Conservation (phyloP, 2,113 vertebrate species). For the Salvelinus sp. region DNA sequence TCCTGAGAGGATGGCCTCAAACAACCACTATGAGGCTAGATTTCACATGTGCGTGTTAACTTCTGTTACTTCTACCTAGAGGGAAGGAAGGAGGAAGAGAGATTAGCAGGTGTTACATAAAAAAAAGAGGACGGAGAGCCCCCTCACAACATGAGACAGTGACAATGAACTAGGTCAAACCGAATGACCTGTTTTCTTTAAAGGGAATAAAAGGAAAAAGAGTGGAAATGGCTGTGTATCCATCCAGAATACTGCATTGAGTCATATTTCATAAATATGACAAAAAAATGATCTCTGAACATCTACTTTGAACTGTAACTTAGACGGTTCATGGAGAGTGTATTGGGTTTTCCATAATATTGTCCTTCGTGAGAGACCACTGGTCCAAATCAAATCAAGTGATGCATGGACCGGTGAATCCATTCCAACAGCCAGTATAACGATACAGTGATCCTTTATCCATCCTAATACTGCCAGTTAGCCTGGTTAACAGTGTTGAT, state of each 20-base stretch:
- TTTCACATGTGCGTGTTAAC: constrained; percentile 51
- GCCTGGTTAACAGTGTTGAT: constrained; percentile 1
- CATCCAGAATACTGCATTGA: neutral
- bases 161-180: constrained; percentile 37
- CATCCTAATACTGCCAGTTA: neutral
- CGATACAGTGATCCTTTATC: neutral
- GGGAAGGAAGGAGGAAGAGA: constrained; percentile 10
- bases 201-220: neutral
- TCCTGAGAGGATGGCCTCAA: constrained; percentile 54
- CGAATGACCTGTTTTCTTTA: no score
- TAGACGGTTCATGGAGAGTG: constrained; percentile 40
- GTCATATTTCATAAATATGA: neutral
- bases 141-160: constrained; percentile 34
- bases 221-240: neutral
- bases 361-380: constrained; percentile 35
- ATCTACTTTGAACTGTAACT: constrained; percentile 38
- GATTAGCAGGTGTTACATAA: constrained; percentile 53
- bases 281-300: neutral
- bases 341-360: constrained; percentile 26
- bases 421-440: constrained; percentile 23
- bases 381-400: constrained; percentile 49
- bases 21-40: constrained; percentile 42
- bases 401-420: constrained; percentile 48
- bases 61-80: constrained; percentile 44
- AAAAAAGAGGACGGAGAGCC: constrained; percentile 43